Base-by-base conservation (phyloP, 2,113 vertebrate species). In the Bufo gargarizans region DNA sequence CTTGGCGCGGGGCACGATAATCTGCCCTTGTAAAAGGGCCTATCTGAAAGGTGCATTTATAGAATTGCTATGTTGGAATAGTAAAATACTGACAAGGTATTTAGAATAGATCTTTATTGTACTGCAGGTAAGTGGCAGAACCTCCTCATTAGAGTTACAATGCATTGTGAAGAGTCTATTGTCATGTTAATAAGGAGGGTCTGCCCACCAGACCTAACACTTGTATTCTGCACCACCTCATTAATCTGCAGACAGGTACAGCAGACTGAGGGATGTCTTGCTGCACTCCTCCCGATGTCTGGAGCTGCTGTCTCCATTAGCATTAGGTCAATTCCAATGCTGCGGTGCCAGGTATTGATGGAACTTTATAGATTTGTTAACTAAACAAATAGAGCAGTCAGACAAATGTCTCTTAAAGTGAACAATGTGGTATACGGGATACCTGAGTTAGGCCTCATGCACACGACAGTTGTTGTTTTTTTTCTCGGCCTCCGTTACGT, bases 161-260 rank as follows among this genome's bases (percentile, higher is more conserved):
- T 63, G 84, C 59, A 19, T 13, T 33, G 6, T 79, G 53, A 76
- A 71, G 22, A 69, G 17, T 67, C 49, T 56, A 87, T 81, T 87
- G 86, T 87, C 63, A 59, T 87, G 78, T 58, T 22, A 71, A 81
- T 43, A 53, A 45, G 20, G 9, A 86, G 33, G 14, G 65, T 63
- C 72, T 63, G 43, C 63, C 56, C 55, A 71, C 33, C 10, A 81
- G 43, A 72, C 17, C 86, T 67, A 47, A 20, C 47, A 20, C 72
- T 59, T 77, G 7, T 12, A 22, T 43, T 45, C 50, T 87, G 14
- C 63, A 79, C 53, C 85, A 80, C 77, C 77, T 87, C 16, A 80
- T 87, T 71, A 80, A 45, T 56, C 50, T 71, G 77, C 63, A 87
- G 85, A 87, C 85, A 80, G 77, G 49, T 79, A 56, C 55, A 65